Evolutionary conservation across 1,140 invertebrate species (phyloP), one percentile per base, ranked within the genome.

Genomic region (Halesus radiatus): DNA sequence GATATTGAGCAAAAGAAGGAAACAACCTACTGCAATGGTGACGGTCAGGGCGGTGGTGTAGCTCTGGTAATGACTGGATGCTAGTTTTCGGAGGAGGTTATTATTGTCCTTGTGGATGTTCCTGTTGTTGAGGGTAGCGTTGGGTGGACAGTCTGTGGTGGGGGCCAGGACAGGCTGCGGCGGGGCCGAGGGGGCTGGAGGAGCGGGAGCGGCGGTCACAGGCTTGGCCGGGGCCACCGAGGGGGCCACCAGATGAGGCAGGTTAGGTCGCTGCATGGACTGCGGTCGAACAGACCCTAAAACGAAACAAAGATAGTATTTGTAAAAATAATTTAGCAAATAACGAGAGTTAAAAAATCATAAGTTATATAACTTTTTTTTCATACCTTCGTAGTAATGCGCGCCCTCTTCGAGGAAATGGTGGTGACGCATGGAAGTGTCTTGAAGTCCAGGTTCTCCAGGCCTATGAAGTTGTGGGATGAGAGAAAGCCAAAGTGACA

Each of bases 401-500:
- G 92, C 89, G 72, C 90, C 92, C 81, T 94, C 93, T 80, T 94
- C 92, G 81, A 93, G 90, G 83, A 93, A 93, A 85, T 95, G 93
- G 87, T 95, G 94, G 86, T 95, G 94, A n/a, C 93, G 89, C 92
- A 95, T 94, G 62, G 91, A 94, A 80, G 94, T 91, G 85, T 95
- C 94, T 82, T 94, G 93, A 15, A 91, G 86, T 8, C 80, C 83
- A 32, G 87, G 88, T 80, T 91, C 91, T 29, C 94, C 94, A 1
- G 95, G 94, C 32, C 93, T 89, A 85, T 96, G 94, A n/a, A 96
- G 88, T 85, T 97, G 96, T 3, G 97, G 97, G 80, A 98, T 94
- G 32, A 98, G 91, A 85, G 96, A 96, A 77, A 97, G 87, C 97
- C 97, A 98, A 78, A 98, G 92, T n/a, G 96, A 96, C 90, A 97